phyloP scores from a whole-genome alignment of 2,888 invertebrate species.

The Eurytoma adleriae region DNA sequence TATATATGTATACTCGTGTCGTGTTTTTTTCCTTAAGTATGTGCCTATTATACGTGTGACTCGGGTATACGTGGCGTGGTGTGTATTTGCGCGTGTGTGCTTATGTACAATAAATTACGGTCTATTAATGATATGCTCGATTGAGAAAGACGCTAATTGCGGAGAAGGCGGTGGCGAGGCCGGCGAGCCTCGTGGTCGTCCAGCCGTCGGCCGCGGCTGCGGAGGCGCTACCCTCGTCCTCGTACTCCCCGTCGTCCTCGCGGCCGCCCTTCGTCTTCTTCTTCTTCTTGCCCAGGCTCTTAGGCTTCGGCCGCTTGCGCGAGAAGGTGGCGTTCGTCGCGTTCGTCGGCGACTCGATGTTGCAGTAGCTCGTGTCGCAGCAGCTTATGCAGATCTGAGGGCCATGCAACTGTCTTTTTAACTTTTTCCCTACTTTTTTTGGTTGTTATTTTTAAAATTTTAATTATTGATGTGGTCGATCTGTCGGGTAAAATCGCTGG shows the following conservation, averaged over 20 bases:
- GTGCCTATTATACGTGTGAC: not conserved
- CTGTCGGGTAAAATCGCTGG: too few relatives aligned
- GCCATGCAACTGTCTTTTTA: not conserved
- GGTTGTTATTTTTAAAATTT: too few relatives aligned
- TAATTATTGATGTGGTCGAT: too few relatives aligned
- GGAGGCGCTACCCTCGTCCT: conserved; percentile 4
- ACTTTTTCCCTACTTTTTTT: not conserved
- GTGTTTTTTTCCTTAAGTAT: too few relatives aligned
- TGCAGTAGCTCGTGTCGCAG: conserved; percentile 82
- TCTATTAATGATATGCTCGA: conserved; percentile 56
- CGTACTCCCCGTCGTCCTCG: conserved; percentile 37
- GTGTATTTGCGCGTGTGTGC: not conserved
- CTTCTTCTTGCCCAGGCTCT: conserved; percentile 65
- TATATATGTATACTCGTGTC: not conserved
- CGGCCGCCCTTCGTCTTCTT: conserved; percentile 65
- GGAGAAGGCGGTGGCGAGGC: conserved; percentile 41
- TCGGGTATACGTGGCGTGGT: not conserved
- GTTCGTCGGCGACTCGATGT: conserved; percentile 80
- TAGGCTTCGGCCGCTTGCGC: conserved; percentile 65
- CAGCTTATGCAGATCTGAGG: conserved; percentile 81
- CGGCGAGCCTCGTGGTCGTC: not conserved
- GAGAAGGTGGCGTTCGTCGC: conserved; percentile 78
- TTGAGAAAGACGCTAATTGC: conserved; percentile 54
- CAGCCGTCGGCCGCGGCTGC: conserved; percentile 1
- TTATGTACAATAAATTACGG: conserved; percentile 1